Evolutionary conservation across 2,113 vertebrate genomes (phyloP), one percentile per base, ranked within the genome.

Genomic region (Heteronetta atricapilla): DNA sequence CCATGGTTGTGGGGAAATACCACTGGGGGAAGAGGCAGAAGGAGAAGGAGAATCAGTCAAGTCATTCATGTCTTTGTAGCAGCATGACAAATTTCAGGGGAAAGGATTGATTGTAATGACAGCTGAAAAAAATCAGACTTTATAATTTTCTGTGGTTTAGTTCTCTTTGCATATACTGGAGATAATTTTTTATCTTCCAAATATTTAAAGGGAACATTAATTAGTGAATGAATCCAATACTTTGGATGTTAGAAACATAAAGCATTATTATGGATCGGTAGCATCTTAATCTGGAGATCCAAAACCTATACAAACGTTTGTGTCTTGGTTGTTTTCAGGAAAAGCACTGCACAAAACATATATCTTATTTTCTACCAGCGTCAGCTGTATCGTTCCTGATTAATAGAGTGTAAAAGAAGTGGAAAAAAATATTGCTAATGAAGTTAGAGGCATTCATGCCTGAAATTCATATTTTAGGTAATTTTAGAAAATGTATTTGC

Each of bases 1-100:
- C 92, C 90, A 67, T 64, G 34, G 76, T 90, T 31, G 11, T 55
- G 92, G 77, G 90, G 76, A 55, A 92, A 69, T 31, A 92, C 84
- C 89, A 34, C 34, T 0, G 72, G 53, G 89, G 62, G 34, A 33
- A 29, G 46, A 77, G 72, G 79, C 75, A 66, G 78, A 42, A 69
- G 68, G 68, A 63, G 33, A 66, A 40, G 55, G 70, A 50, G 88
- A 75, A 28, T 88, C 52, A 2, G 60, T 56, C 2, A 0, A 2
- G 42, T 83, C 42, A 9, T 50, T 92, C 68, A 8, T 8, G 0
- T 28, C 55, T 73, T 89, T 40, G 46, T 14, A 55, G 74, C 70
- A 42, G 84, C 84, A 10, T 16, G 59, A 33, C 29, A 69, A 10
- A 33, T 87, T 83, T 38, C n/a, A 17, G 21, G 72, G 77, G 60